phyloP scores from a whole-genome alignment of 2,797 vertebrate species.

The Fundulus diaphanus region DNA sequence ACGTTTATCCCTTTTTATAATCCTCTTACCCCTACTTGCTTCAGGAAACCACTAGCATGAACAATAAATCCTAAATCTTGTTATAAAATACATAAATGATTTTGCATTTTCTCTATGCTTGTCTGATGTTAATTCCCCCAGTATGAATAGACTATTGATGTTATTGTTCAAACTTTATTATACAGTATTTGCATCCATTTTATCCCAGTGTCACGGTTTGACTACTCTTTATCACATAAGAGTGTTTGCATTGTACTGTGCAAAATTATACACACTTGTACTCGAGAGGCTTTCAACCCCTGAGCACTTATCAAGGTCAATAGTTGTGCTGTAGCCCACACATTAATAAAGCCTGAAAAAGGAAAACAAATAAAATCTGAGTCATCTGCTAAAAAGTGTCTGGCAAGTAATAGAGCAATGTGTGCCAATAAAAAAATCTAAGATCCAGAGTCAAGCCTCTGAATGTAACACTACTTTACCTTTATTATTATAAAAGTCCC shows the following conservation, averaged over 20 bases:
- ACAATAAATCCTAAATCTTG: constrained; percentile 56
- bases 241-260: constrained; percentile 16
- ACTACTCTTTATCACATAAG: constrained; percentile 18
- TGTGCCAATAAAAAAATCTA: constrained; percentile 36
- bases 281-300: constrained; percentile 33
- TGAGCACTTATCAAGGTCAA: constrained; percentile 49
- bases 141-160: constrained; percentile 43
- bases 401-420: constrained; percentile 34
- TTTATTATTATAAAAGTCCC: constrained; percentile 44
- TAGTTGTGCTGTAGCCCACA: constrained; percentile 36
- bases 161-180: constrained; percentile 33
- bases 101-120: constrained; percentile 55
- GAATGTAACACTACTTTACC: constrained; percentile 39
- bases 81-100: constrained; percentile 48
- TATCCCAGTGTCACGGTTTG: constrained; percentile 7
- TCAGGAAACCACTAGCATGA: constrained; percentile 44
- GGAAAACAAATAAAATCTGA: constrained; percentile 16
- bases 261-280: constrained; percentile 21
- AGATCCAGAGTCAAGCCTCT: constrained; percentile 20
- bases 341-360: constrained; percentile 25
- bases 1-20: constrained; percentile 69
- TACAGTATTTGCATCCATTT: constrained; percentile 25
- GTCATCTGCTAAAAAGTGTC: constrained; percentile 30
- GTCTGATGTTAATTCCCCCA: constrained; percentile 40
- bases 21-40: constrained; percentile 67